These are phyloP conservation scores for Marmota monax DNA, from an alignment of 2,113 vertebrate species.

Conservation along the genomic window DNA sequence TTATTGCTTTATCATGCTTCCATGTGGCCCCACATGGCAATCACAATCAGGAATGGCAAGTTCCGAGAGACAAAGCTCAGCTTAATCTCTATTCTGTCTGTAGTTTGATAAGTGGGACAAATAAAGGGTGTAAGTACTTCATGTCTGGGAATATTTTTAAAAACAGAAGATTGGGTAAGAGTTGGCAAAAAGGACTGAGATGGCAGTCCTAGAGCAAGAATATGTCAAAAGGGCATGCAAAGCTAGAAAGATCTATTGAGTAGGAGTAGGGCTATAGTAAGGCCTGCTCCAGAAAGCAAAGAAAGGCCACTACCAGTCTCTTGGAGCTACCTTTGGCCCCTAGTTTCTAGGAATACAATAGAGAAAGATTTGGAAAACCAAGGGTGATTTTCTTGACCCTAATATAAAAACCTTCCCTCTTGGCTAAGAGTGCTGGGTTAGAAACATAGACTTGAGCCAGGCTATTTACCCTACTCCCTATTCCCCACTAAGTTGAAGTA, in stretches of 20 bases:
- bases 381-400: neutral
- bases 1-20: neutral
- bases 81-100: neutral
- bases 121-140: neutral
- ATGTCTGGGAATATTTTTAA: neutral
- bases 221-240: neutral
- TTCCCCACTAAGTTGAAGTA: neutral
- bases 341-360: neutral
- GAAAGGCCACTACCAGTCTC: neutral
- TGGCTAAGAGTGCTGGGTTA: neutral
- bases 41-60: neutral
- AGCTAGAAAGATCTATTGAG: neutral
- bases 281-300: neutral
- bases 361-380: neutral
- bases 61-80: neutral
- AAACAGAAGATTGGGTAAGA: neutral
- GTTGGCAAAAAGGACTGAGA: neutral
- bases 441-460: neutral
- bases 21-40: neutral
- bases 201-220: neutral
- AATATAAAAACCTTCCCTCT: neutral
- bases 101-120: conserved; percentile 42
- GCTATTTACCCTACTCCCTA: neutral
- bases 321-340: neutral
- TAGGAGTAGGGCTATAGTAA: neutral